Base-by-base conservation (phyloP, 2,888 invertebrate species). In the Ashinkailepas kermadecensis region DNA sequence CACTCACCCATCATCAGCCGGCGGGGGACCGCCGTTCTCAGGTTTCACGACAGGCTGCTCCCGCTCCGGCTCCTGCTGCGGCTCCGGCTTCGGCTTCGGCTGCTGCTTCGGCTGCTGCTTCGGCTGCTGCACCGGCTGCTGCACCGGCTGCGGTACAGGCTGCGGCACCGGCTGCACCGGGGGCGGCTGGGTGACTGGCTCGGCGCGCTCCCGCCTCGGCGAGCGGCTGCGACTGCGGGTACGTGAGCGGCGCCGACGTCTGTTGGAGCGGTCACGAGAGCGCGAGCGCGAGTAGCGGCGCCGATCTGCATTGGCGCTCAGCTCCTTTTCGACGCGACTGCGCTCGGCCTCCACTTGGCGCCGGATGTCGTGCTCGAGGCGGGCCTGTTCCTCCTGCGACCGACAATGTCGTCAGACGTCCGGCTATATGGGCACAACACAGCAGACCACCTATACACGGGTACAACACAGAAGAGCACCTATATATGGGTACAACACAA, bases 381-480 rank as follows among this genome's bases (percentile, higher is more conserved):
- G 91, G 83, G 93, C 93, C 87, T 93, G 93, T 84, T 93, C 94
- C 87, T 94, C 94, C 92, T 92, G 56, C 23, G 59, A 15, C 39
- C 39, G 39, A 39, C 39, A 39, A 39, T 39, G 39, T 39, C 39
- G 39, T 39, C 39, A 39, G 39, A 39, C 39, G 39, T 1, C 39
- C 39, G 39, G 39, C 39, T 39, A 39, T 39, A 39, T 3, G 39
- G 39, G 39, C 39, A 4, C 39, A 39, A 39, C 39, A 39, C 39
- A 39, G 39, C 39, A 39, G 39, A 39, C 2, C 39, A 39, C 39
- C 39, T 39, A 39, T 39, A 39, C 39, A 39, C 39, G 1, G 39
- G 39, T 39, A 39, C 4, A 39, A 39, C 4, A 39, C 39, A 39
- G 4, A 1, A 39, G 39, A 39, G 39, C n/a, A n/a, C n/a, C n/a